Percentiles rank a stretch among this genome's conserved stretches.
phyloP scores from a whole-genome alignment of 2,797 vertebrate species.

The Takifugu rubripes region DNA sequence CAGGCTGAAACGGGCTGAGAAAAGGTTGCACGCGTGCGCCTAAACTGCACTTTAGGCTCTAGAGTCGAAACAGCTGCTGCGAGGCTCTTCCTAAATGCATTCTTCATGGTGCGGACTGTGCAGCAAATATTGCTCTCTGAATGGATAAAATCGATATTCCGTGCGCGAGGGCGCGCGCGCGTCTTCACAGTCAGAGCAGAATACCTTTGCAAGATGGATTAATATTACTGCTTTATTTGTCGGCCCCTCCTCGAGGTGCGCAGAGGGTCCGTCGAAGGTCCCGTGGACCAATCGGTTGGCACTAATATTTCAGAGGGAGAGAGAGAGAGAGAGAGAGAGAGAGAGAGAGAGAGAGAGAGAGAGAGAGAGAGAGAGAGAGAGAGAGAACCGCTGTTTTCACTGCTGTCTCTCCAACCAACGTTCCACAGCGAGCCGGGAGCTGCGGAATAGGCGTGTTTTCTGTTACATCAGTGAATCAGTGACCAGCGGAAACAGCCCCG shows the following conservation, averaged over 20 bases:
- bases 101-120: too few species aligned
- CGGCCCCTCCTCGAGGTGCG: slow-evolving; percentile 61
- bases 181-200: background rate
- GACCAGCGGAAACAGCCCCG: slow-evolving; percentile 15
- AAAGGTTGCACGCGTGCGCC: too few species aligned
- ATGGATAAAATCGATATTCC: background rate
- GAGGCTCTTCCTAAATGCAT: too few species aligned
- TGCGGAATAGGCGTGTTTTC: slow-evolving; percentile 70
- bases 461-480: slow-evolving; percentile 9
- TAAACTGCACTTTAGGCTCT: too few species aligned
- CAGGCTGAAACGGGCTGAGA: background rate
- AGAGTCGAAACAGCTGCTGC: too few species aligned
- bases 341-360: slow-evolving; percentile 11
- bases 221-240: slow-evolving; percentile 24
- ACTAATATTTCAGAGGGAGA: slow-evolving; percentile 52
- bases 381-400: slow-evolving; percentile 44
- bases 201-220: slow-evolving; percentile 7
- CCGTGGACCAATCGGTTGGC: slow-evolving; percentile 69
- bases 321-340: slow-evolving; percentile 13
- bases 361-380: slow-evolving; percentile 16
- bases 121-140: too few species aligned
- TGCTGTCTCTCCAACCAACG: slow-evolving; percentile 45
- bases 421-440: slow-evolving; percentile 43
- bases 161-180: background rate
- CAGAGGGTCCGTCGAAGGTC: slow-evolving; percentile 47